A percentile compares a stretch with the other conserved stretches of the same genome.
Conservation (phyloP, 2,888 invertebrate genomes). For the Chymomyza fuscimana region DNA sequence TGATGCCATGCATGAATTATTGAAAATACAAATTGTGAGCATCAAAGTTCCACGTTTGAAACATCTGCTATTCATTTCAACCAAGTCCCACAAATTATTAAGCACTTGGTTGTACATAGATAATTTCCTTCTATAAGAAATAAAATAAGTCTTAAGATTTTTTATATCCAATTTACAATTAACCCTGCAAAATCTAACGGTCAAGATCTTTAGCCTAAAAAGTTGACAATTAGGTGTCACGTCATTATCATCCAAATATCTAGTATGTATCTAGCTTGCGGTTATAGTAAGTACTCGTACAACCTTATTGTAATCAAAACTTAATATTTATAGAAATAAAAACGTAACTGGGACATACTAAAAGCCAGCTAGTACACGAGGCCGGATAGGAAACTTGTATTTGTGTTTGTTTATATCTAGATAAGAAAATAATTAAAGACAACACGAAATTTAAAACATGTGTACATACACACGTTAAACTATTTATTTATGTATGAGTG, state of each 20-base stretch:
- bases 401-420: not conserved
- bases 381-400: not conserved
- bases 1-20: too few species aligned
- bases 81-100: too few species aligned
- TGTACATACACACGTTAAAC: not conserved
- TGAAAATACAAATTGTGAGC: too few species aligned
- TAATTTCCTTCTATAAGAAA: too few species aligned
- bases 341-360: not conserved
- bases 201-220: too few species aligned
- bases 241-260: not conserved
- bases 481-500: not conserved
- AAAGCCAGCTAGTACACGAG: not conserved
- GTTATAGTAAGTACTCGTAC: not conserved
- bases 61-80: too few species aligned
- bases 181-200: too few species aligned
- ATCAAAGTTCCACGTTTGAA: too few species aligned
- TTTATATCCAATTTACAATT: too few species aligned
- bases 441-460: not conserved
- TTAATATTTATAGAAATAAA: not conserved
- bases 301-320: not conserved
- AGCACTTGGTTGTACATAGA: too few species aligned
- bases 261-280: not conserved
- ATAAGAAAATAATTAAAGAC: constrained; percentile 9
- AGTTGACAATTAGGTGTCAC: too few species aligned
- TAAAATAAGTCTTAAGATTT: too few species aligned